Evolutionary conservation across 2,888 invertebrate genomes (phyloP).

Genomic region (Drosophila borborema): DNA sequence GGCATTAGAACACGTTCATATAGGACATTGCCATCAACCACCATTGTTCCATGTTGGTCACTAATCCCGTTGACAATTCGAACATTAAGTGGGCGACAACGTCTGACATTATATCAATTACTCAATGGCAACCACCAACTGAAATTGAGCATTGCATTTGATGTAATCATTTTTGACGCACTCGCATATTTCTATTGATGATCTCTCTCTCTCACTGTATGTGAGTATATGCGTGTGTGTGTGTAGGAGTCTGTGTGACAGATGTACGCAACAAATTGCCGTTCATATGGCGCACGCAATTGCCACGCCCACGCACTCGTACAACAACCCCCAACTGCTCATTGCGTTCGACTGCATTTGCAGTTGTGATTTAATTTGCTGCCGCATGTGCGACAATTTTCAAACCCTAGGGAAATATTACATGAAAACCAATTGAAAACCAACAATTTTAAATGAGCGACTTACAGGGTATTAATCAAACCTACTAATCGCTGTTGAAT

Average conservation of each 20-base stretch:
- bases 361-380: conserved; percentile 62
- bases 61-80: conserved; percentile 76
- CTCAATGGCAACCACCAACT: conserved; percentile 67
- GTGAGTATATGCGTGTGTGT: not conserved
- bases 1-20: conserved; percentile 59
- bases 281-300: conserved; percentile 1
- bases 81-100: conserved; percentile 74
- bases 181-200: conserved; percentile 67
- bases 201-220: not conserved
- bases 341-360: conserved; percentile 28
- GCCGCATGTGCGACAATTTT: conserved; percentile 71
- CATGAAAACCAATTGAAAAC: conserved; percentile 21
- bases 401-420: conserved; percentile 45
- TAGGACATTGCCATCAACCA: conserved; percentile 2
- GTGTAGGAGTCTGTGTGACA: conserved; percentile 26
- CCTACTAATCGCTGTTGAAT: not conserved
- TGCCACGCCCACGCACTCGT: conserved; percentile 51
- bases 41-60: conserved; percentile 24
- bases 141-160: conserved; percentile 78
- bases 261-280: conserved; percentile 52
- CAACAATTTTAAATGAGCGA: too few species aligned
- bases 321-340: conserved; percentile 10
- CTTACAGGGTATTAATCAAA: not conserved
- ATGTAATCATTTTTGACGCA: conserved; percentile 79
- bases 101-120: conserved; percentile 77